Percentiles rank a stretch among this genome's conserved stretches.
Evolutionary conservation across 2,888 invertebrate genomes (phyloP).

Genomic region (Panzeria rudis): DNA sequence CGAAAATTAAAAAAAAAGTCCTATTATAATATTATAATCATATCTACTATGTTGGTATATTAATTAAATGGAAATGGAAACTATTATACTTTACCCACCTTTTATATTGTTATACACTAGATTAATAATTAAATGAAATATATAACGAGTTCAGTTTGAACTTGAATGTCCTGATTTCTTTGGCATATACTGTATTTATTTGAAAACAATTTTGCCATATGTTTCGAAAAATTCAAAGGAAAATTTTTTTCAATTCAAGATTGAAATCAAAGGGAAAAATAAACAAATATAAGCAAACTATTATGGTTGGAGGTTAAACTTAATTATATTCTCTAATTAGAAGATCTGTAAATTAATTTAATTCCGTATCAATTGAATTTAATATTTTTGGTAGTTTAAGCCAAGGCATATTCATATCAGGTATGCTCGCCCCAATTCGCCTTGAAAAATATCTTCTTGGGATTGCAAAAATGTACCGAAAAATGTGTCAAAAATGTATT

Average conservation of each 20-base stretch:
- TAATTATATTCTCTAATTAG: too few species aligned
- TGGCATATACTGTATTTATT: slow-evolving; percentile 1
- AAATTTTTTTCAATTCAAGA: background rate
- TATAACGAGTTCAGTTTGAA: background rate
- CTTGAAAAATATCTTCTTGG: too few species aligned
- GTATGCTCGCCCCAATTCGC: too few species aligned
- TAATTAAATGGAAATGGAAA: slow-evolving; percentile 35
- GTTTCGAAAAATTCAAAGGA: background rate
- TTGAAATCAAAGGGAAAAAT: too few species aligned
- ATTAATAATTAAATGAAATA: slow-evolving; percentile 12
- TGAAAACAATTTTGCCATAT: slow-evolving; percentile 3
- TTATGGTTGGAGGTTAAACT: too few species aligned
- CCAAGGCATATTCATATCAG: too few species aligned
- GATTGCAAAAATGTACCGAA: too few species aligned
- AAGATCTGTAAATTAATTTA: too few species aligned
- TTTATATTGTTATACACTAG: slow-evolving; percentile 48
- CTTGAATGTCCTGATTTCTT: slow-evolving; percentile 1
- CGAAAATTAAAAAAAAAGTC: slow-evolving; percentile 29
- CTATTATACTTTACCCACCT: slow-evolving; percentile 60
- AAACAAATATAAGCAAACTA: too few species aligned
- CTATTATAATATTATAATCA: slow-evolving; percentile 55
- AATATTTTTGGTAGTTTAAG: too few species aligned
- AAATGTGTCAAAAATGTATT: too few species aligned
- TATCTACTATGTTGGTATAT: slow-evolving; percentile 50
- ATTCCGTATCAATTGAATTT: too few species aligned